phyloP scores from a whole-genome alignment of 2,888 invertebrate genomes.

The Lasioglossum calceatum region DNA sequence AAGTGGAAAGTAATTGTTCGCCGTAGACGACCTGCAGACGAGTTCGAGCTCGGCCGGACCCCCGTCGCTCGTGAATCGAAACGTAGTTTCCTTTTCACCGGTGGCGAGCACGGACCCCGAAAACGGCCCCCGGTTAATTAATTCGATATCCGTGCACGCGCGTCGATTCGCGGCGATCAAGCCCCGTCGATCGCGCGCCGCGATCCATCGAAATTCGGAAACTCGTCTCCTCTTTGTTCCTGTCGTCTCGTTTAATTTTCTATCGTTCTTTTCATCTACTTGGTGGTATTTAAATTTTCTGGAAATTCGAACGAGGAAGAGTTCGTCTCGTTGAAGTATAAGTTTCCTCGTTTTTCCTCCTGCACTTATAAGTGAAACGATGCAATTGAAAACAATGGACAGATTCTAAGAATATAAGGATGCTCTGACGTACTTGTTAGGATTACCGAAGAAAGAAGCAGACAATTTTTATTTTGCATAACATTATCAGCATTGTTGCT shows the following conservation, averaged over 20 bases:
- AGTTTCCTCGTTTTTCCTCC: too few relatives aligned
- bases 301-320: background rate
- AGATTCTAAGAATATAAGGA: too few relatives aligned
- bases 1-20: conserved; percentile 74
- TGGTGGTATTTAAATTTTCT: too few relatives aligned
- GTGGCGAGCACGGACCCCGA: background rate
- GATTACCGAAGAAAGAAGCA: too few relatives aligned
- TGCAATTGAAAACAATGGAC: too few relatives aligned
- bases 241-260: too few relatives aligned
- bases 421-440: too few relatives aligned
- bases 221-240: too few relatives aligned
- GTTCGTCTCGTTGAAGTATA: background rate
- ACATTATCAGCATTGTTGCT: background rate
- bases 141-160: conserved; percentile 26
- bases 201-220: too few relatives aligned
- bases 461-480: too few relatives aligned
- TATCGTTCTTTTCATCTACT: too few relatives aligned
- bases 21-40: conserved; percentile 71
- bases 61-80: conserved; percentile 53
- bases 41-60: conserved; percentile 46
- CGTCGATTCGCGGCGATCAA: background rate
- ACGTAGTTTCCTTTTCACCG: conserved; percentile 53
- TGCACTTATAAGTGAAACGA: too few relatives aligned
- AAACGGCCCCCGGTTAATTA: conserved; percentile 37
- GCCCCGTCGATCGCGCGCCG: background rate